Evolutionary conservation across 53 echinoderm and acorn worm species (phyloP).

Genomic region (Paelopatides confundens): DNA sequence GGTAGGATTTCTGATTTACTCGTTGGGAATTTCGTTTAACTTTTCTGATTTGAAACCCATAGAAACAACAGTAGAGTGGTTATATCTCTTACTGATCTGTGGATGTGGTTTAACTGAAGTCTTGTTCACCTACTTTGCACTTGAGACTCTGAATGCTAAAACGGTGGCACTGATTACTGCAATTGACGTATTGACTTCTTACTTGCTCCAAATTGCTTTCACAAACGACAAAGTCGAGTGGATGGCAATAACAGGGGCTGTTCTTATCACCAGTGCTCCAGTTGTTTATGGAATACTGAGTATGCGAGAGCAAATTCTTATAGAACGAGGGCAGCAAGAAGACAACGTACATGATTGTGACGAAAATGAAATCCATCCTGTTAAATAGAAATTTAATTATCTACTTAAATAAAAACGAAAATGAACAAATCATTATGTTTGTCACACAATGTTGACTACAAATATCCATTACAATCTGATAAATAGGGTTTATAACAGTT

Average conservation of each 20-base stretch:
- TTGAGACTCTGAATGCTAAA: not conserved
- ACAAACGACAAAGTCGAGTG: not conserved
- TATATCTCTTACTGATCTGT: not conserved
- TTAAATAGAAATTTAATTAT: too few species aligned
- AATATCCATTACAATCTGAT: too few species aligned
- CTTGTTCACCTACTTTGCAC: not conserved
- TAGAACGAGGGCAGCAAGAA: not conserved
- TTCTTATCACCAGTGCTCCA: not conserved
- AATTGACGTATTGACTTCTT: not conserved
- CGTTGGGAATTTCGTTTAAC: not conserved
- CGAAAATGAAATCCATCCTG: too few species aligned
- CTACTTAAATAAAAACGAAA: too few species aligned
- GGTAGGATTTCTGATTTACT: not conserved
- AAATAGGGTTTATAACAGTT: too few species aligned
- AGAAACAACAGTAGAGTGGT: not conserved
- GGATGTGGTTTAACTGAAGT: not conserved
- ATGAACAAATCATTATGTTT: too few species aligned
- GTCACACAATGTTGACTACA: too few species aligned
- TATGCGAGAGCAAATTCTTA: not conserved
- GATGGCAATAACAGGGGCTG: slow-evolving; percentile 5
- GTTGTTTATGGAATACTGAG: not conserved
- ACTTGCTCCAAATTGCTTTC: slow-evolving; percentile 12
- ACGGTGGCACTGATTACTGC: slow-evolving; percentile 6
- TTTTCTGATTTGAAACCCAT: not conserved
- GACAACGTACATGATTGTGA: too few species aligned